Percentiles rank a stretch among this genome's conserved stretches.
Evolutionary conservation across 1,140 invertebrate species (phyloP).

Genomic region (Drosophila ananassae): DNA sequence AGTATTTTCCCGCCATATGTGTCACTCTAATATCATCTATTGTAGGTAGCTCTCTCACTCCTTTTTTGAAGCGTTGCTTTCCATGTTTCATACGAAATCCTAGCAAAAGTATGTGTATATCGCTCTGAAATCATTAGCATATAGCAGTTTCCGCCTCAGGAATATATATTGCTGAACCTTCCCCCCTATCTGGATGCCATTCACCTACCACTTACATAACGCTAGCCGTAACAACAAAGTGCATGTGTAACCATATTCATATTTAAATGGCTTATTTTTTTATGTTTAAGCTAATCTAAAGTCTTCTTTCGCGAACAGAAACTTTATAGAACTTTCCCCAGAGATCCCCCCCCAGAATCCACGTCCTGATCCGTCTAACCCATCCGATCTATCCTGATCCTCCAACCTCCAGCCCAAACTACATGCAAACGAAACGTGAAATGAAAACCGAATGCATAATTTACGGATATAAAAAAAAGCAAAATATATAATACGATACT

Average conservation of each 20-base stretch:
- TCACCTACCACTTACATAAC: conserved; percentile 38
- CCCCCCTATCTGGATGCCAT: conserved; percentile 29
- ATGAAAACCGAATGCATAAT: conserved; percentile 64
- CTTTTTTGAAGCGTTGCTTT: conserved; percentile 1
- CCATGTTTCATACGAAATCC: conserved; percentile 15
- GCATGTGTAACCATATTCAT: conserved; percentile 15
- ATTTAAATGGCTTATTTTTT: conserved; percentile 60
- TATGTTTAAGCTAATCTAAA: conserved; percentile 50
- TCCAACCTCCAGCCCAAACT: too few species aligned
- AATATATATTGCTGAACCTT: conserved; percentile 33
- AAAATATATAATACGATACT: conserved; percentile 81
- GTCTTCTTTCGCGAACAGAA: conserved; percentile 18
- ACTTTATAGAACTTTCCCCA: too few species aligned
- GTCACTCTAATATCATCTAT: not conserved
- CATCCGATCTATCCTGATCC: too few species aligned
- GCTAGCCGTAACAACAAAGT: not conserved
- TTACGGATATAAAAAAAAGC: conserved; percentile 65
- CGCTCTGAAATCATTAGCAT: conserved; percentile 6
- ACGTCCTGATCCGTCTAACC: not conserved
- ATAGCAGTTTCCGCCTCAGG: conserved; percentile 6
- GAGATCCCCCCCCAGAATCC: too few species aligned
- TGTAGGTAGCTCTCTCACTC: conserved; percentile 22
- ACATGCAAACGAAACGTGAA: conserved; percentile 52
- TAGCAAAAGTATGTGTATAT: conserved; percentile 9
- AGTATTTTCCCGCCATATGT: conserved; percentile 21